Base-by-base conservation (phyloP, 2,113 vertebrate genomes). In the Gobius niger region DNA sequence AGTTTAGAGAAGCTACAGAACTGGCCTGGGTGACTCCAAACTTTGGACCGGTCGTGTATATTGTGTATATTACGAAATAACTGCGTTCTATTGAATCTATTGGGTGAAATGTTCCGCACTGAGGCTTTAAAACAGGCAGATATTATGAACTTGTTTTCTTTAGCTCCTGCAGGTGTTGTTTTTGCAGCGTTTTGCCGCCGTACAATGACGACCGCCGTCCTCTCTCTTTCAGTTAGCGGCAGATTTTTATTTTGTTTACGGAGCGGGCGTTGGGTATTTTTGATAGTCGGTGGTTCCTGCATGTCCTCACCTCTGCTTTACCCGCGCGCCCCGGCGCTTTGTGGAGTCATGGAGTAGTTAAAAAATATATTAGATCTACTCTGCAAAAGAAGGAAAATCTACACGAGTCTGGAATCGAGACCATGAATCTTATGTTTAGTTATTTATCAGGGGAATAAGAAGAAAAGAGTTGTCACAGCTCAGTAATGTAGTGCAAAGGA, bases 251-350 rank as follows among this genome's bases (percentile, higher is more conserved):
- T 88, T 77, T 80, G 24, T 54, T 54, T 54, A 78, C 64, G 44
- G 80, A 80, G 68, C 78, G 66, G 68, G 82, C 24, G 34, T 40
- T 19, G 24, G 65, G 81, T 65, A 84, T 80, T 88, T 92, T 91
- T 88, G 73, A 85, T 90, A 91, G 89, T 81, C 67, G 78, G 82
- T 88, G 83, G 84, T 44, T 89, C 79, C 82, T 87, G 91, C 85
- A 85, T 88, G 86, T 88, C 90, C 82, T 80, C 72, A 77, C 70
- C 80, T 44, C 84, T 68, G 65, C 72, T 85, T 80, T 79, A 44
- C 70, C 47, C 72, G 75, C 84, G 47, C 13, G 53, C 65, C 63
- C 66, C 44, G 75, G 79, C 73, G 73, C 3, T 77, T 56, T 77
- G 74, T 80, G 72, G 75, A 73, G 71, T 52, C 72, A 54, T 16